phyloP scores from a whole-genome alignment of 2,113 vertebrate species.

The Carollia perspicillata region DNA sequence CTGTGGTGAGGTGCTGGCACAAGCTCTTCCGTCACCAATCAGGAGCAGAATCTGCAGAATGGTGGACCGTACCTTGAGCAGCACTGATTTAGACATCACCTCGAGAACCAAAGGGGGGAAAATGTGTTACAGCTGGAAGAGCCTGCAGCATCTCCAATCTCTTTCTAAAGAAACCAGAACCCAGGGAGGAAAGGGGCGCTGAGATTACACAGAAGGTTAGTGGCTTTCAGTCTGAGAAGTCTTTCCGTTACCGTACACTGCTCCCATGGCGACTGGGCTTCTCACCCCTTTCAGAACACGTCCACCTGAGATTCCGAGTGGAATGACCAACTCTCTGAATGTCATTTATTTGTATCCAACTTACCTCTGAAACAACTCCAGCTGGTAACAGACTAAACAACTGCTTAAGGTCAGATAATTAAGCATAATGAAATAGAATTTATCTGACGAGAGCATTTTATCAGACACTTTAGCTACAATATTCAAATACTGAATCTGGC shows the following conservation, averaged over 20 bases:
- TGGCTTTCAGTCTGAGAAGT: not conserved
- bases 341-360: not conserved
- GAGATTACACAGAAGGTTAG: not conserved
- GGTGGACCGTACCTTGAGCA: not conserved
- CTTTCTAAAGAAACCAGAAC: not conserved
- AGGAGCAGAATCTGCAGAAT: not conserved
- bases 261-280: not conserved
- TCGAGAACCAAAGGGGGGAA: not conserved
- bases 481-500: slow-evolving; percentile 1
- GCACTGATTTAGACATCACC: not conserved
- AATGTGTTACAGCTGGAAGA: not conserved
- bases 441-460: not conserved
- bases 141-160: not conserved
- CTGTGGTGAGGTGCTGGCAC: not conserved
- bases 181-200: not conserved
- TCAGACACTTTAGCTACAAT: not conserved
- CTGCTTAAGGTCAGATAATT: not conserved
- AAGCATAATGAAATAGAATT: slow-evolving; percentile 1
- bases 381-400: not conserved
- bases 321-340: not conserved
- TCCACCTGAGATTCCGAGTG: not conserved
- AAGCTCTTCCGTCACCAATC: not conserved
- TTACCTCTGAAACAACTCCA: not conserved
- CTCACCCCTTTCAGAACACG: not conserved
- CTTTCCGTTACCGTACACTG: not conserved